phyloP scores from a whole-genome alignment of 2,113 vertebrate genomes.

The Platichthys flesus region DNA sequence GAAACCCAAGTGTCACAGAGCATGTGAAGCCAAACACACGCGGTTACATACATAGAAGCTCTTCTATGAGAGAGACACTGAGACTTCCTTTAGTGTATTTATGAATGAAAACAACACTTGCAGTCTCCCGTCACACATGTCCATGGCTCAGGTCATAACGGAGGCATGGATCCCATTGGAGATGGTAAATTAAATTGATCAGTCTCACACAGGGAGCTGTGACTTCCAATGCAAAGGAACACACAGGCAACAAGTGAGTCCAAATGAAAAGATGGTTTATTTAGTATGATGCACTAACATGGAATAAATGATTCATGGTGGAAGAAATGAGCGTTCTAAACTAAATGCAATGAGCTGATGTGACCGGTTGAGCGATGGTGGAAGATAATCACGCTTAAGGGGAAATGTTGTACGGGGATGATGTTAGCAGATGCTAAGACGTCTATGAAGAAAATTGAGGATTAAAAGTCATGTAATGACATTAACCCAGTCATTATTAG shows the following conservation, averaged over 20 bases:
- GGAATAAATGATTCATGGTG: neutral
- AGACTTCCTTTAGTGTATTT: constrained; percentile 21
- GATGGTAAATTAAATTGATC: neutral
- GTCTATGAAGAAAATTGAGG: neutral
- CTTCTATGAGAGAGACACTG: constrained; percentile 18
- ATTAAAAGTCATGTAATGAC: constrained; percentile 4
- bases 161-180: neutral
- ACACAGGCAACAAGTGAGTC: neutral
- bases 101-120: constrained; percentile 25
- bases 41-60: neutral
- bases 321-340: neutral
- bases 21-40: constrained; percentile 9
- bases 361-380: neutral
- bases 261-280: neutral
- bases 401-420: neutral
- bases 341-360: neutral
- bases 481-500: constrained; percentile 2
- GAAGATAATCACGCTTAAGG: neutral
- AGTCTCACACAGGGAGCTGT: neutral
- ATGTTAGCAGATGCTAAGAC: neutral
- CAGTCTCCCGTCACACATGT: constrained; percentile 10
- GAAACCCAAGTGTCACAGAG: constrained; percentile 13
- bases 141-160: constrained; percentile 5
- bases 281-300: constrained; percentile 1
- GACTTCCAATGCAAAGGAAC: neutral